These are phyloP conservation scores for Planococcus citri DNA, from an alignment of 1,140 invertebrate species.

Conservation along the genomic window DNA sequence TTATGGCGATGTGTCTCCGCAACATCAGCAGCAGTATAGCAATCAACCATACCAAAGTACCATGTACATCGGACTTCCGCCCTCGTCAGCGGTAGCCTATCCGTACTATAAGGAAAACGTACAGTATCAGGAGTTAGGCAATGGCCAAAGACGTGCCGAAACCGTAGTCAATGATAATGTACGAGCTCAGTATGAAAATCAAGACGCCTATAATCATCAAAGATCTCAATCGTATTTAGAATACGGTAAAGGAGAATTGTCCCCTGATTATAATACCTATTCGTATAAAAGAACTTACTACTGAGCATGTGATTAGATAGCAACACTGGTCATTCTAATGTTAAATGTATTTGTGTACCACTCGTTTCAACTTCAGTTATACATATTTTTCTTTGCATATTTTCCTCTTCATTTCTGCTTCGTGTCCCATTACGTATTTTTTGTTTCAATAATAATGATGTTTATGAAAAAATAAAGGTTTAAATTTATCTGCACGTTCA, in stretches of 20 bases:
- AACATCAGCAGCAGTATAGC: background rate
- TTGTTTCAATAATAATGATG: too few relatives aligned
- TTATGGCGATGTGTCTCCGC: background rate
- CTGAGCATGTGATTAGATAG: background rate
- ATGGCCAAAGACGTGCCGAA: background rate
- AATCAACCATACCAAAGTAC: background rate
- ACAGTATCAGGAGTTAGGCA: slow-evolving; percentile 21
- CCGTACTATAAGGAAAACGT: slow-evolving; percentile 22
- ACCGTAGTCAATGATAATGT: background rate
- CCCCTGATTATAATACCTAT: slow-evolving; percentile 7
- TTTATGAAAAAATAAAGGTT: too few relatives aligned
- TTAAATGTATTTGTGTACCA: too few relatives aligned
- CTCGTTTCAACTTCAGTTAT: too few relatives aligned
- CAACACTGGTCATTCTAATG: too few relatives aligned
- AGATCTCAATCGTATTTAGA: slow-evolving; percentile 9
- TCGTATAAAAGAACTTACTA: slow-evolving; percentile 11
- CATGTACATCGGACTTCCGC: too few relatives aligned
- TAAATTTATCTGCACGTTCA: too few relatives aligned
- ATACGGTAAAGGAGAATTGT: slow-evolving; percentile 4
- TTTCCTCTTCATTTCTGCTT: too few relatives aligned
- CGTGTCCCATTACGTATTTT: too few relatives aligned
- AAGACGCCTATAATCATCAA: slow-evolving; percentile 2
- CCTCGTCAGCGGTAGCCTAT: slow-evolving; percentile 14
- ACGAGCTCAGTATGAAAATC: background rate
- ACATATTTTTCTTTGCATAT: too few relatives aligned